phyloP scores from a whole-genome alignment of 2,113 vertebrate species.

The Takifugu flavidus region DNA sequence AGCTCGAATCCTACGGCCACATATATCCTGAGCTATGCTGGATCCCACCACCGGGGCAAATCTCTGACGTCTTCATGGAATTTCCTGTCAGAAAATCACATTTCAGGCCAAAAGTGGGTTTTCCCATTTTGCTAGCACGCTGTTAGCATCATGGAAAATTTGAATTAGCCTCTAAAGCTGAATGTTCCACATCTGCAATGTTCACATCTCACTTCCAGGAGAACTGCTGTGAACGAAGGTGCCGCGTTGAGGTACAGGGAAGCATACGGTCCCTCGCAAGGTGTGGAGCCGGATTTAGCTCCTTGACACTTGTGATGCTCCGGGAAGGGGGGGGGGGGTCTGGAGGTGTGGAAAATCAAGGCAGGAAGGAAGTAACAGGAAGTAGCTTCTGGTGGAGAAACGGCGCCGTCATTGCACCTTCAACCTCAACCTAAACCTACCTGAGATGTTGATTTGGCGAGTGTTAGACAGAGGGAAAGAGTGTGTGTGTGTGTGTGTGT shows the following conservation, averaged over 20 bases:
- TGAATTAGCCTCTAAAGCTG: conserved; percentile 5
- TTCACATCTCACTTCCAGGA: conserved; percentile 3
- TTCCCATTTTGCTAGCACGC: no score
- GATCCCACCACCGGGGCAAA: no score
- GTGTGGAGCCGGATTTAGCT: conserved; percentile 45
- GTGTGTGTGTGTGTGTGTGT: not conserved
- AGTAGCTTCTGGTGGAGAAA: not conserved
- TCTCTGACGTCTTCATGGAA: no score
- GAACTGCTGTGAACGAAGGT: conserved; percentile 11
- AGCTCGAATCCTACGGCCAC: no score
- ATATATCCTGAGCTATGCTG: no score
- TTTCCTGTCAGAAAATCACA: no score
- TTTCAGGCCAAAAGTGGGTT: no score
- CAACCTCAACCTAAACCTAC: not conserved
- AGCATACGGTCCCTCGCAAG: conserved; percentile 29
- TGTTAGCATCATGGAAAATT: conserved; percentile 1
- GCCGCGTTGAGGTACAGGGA: conserved; percentile 12
- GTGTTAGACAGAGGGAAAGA: not conserved
- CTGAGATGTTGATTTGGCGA: not conserved
- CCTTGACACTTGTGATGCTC: conserved; percentile 18
- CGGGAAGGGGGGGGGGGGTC: not conserved
- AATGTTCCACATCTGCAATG: not conserved
- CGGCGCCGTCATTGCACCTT: not conserved
- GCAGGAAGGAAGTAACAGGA: not conserved
- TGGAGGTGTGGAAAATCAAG: no score